Percentiles rank a stretch among this genome's conserved stretches.
phyloP scores from a whole-genome alignment of 2,888 invertebrate species.

The Cataglyphis altisquamis region DNA sequence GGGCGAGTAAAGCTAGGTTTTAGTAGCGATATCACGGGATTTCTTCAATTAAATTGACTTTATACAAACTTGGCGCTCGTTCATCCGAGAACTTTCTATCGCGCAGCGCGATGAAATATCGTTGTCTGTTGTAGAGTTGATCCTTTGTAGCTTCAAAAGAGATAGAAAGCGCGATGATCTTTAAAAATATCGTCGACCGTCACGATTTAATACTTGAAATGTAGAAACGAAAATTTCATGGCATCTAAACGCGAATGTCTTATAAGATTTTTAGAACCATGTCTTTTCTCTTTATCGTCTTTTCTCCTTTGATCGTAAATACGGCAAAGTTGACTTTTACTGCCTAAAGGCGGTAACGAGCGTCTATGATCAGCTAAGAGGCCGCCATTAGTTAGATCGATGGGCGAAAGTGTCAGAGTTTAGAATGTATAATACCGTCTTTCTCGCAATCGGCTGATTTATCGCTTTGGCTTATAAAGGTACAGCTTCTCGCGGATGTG shows the following conservation, averaged over 20 bases:
- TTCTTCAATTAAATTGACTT: conserved; percentile 45
- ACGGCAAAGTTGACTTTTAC: conserved; percentile 63
- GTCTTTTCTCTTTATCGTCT: conserved; percentile 61
- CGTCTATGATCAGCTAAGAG: conserved; percentile 57
- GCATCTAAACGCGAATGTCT: background rate
- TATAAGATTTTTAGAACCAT: conserved; percentile 10
- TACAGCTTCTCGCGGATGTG: conserved; percentile 35
- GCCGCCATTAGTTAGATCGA: conserved; percentile 70
- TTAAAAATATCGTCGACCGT: background rate
- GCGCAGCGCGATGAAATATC: background rate
- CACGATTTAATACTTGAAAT: conserved; percentile 8
- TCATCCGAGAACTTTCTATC: conserved; percentile 37
- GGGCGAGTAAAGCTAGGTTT: conserved; percentile 46
- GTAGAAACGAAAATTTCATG: conserved; percentile 16
- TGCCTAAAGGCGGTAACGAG: conserved; percentile 65
- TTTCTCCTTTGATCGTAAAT: conserved; percentile 66
- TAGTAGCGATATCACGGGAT: conserved; percentile 15
- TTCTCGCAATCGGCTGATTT: conserved; percentile 41
- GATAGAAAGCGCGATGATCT: conserved; percentile 25
- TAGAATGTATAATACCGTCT: conserved; percentile 47
- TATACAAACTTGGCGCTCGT: conserved; percentile 8
- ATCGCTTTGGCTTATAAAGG: conserved; percentile 24
- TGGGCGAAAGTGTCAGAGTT: conserved; percentile 69
- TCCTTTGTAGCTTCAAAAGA: conserved; percentile 1
- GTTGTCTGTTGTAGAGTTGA: background rate